Base-by-base conservation (phyloP, 1,140 invertebrate species). In the Patella vulgata region DNA sequence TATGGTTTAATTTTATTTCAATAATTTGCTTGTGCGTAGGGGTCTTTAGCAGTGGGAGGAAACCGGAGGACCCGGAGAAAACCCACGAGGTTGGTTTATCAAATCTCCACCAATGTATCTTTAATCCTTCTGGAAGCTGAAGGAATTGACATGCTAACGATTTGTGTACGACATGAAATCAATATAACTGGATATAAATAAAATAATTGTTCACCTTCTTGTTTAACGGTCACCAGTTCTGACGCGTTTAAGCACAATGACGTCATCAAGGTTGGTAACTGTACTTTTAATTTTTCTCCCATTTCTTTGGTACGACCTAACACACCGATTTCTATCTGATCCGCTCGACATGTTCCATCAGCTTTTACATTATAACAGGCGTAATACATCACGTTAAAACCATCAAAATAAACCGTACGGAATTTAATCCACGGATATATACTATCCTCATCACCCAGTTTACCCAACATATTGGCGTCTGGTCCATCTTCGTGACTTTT, bases 391-490 rank as follows among this genome's bases (percentile, higher is more conserved):
- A 64, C 11, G 27, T 42, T 40, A 14, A 12, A 1, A 4, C 48
- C 55, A 28, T 64, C 62, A 28, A 33, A 64, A 31, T 58, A 53
- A 6, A 64, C 14, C 25, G 59, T 46, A 36, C 58, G 50, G 48
- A 64, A 64, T 55, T 64, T 33, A 64, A 54, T 53, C 62, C 62
- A 64, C 9, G 62, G 55, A 40, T 58, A 64, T 30, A 53, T 53
- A 19, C 55, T 64, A 11, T 58, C 47, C 5, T 25, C 28, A 9
- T 39, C 55, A 3, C 56, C 54, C 6, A 64, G 51, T 12, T 55
- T 46, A 5, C 55, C 62, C 21, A 53, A 19, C 8, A 64, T 52
- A 33, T 54, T 47, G 30, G 47, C 47, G 27, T 43, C 47, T 0
- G 33, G 48, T 6, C 53, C 47, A 25, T 53, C 42, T n/a, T 25